A percentile compares a stretch with the other conserved stretches of the same genome.
Conservation (phyloP, 2,797 vertebrate species). For the Gallinago stenura region DNA sequence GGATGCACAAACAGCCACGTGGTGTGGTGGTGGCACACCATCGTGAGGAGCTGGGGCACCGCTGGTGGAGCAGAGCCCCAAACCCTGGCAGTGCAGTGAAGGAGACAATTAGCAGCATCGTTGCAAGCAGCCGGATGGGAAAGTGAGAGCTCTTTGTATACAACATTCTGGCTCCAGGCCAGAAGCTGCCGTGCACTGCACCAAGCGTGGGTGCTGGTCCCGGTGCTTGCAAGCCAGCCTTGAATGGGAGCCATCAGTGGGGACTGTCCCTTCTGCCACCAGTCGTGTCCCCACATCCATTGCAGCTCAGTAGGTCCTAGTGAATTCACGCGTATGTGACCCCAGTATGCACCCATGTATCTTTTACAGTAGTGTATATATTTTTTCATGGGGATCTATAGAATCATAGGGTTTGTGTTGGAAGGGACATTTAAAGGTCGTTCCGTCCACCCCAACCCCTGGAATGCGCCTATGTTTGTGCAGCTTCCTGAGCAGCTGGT, state of each 20-base stretch:
- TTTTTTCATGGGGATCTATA: background rate
- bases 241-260: background rate
- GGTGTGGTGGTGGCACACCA: accelerated
- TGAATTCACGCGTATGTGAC: accelerated
- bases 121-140: background rate
- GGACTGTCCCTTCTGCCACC: background rate
- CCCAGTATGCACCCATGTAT: accelerated
- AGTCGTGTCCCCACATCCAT: accelerated
- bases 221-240: background rate
- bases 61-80: background rate
- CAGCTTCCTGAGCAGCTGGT: background rate
- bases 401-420: background rate
- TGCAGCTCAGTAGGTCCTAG: background rate
- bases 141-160: accelerated
- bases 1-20: accelerated
- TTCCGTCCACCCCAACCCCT: background rate
- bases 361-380: background rate
- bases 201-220: accelerated
- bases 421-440: background rate
- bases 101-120: accelerated
- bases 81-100: accelerated
- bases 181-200: accelerated
- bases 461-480: background rate
- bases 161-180: background rate
- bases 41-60: background rate